A percentile compares a stretch with the other conserved stretches of the same genome.
phyloP scores from a whole-genome alignment of 2,797 vertebrate genomes.

The Rhinophrynus dorsalis region DNA sequence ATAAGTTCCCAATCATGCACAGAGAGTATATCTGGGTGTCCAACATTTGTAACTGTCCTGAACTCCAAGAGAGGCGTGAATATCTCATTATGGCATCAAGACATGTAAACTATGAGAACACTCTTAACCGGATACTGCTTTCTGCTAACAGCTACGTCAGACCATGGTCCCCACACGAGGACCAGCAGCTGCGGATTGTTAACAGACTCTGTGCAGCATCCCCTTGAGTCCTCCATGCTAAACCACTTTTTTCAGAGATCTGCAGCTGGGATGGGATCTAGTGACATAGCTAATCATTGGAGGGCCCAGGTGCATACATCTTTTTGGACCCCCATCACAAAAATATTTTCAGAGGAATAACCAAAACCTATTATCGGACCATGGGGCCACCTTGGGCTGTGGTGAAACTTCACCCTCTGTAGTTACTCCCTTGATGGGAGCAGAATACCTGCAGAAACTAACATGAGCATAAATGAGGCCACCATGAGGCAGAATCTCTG shows the following conservation, averaged over 20 bases:
- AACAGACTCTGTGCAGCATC: constrained; percentile 51
- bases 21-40: constrained; percentile 72
- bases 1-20: constrained; percentile 58
- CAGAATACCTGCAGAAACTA: background rate
- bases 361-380: no score
- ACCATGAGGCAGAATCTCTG: no score
- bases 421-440: no score
- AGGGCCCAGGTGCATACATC: no score
- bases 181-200: constrained; percentile 52
- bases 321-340: no score
- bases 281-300: no score
- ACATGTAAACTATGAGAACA: constrained; percentile 69
- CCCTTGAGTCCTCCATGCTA: background rate
- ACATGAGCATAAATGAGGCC: no score
- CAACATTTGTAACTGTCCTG: constrained; percentile 66
- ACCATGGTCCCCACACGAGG: constrained; percentile 67
- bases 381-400: no score
- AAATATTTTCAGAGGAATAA: no score
- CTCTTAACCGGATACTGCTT: constrained; percentile 69
- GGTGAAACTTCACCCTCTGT: no score
- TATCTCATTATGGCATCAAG: constrained; percentile 67
- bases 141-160: constrained; percentile 60
- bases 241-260: background rate
- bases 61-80: constrained; percentile 51
- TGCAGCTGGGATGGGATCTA: background rate